Conservation (phyloP, 2,113 vertebrate species). For the Alligator sinensis region DNA sequence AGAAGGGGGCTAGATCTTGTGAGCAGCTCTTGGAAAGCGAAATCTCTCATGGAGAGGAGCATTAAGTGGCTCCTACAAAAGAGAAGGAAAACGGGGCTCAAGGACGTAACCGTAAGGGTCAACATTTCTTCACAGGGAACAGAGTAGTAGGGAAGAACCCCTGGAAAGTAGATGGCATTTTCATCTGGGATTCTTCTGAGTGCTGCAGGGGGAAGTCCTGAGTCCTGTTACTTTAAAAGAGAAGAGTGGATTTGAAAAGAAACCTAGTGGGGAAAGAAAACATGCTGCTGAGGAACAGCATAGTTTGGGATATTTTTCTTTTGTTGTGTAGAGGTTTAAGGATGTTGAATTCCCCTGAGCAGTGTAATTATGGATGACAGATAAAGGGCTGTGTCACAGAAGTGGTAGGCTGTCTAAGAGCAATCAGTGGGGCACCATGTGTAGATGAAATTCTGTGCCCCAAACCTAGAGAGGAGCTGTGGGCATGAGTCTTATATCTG, state of each 20-base stretch:
- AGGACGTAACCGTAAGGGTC: neutral
- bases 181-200: neutral
- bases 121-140: neutral
- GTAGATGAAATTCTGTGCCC: too few species aligned
- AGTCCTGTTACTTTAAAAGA: neutral
- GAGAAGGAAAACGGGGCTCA: neutral
- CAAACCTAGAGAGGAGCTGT: too few species aligned
- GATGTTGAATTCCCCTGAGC: constrained; percentile 7
- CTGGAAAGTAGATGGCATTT: constrained; percentile 15
- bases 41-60: neutral
- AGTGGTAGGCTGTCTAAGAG: neutral
- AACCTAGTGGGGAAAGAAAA: neutral
- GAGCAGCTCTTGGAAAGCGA: neutral
- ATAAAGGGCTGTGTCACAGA: neutral
- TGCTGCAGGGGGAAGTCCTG: neutral
- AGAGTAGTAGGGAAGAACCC: neutral
- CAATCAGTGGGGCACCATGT: too few species aligned
- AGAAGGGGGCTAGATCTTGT: neutral
- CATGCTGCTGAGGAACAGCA: neutral
- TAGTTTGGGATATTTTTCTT: neutral
- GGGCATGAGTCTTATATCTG: too few species aligned
- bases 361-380: neutral
- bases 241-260: constrained; percentile 3
- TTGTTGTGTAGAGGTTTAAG: constrained; percentile 5
- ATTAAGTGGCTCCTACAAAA: neutral